These are phyloP conservation scores for Aplysina aerophoba DNA, from an alignment of 37 sponge, comb jelly and placozoan genomes.

Conservation along the genomic window DNA sequence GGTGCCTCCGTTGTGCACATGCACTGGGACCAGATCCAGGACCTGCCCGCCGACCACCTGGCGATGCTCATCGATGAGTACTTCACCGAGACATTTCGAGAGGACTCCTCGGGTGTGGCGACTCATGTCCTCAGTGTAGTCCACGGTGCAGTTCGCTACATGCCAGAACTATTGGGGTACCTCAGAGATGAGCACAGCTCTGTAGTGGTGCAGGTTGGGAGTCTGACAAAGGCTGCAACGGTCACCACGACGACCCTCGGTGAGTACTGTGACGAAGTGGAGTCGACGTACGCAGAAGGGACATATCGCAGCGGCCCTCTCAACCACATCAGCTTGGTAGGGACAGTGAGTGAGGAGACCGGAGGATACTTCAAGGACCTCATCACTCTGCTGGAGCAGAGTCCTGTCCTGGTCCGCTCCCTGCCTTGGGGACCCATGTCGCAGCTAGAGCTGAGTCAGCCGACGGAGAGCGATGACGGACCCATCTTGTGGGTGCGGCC, in stretches of 20 bases:
- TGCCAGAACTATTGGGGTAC: slow-evolving; percentile 85
- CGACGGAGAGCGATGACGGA: slow-evolving; percentile 88
- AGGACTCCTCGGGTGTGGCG: slow-evolving; percentile 56
- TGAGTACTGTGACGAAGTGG: slow-evolving; percentile 66
- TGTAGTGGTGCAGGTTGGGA: slow-evolving; percentile 54
- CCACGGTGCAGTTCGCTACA: slow-evolving; percentile 67
- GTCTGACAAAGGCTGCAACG: slow-evolving; percentile 20
- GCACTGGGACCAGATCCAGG: slow-evolving; percentile 55
- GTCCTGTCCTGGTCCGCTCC: slow-evolving; percentile 72
- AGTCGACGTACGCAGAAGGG: slow-evolving; percentile 48
- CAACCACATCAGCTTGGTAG: slow-evolving; percentile 86
- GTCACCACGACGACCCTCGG: slow-evolving; percentile 66
- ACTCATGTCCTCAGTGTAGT: slow-evolving; percentile 90
- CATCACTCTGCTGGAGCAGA: slow-evolving; percentile 64
- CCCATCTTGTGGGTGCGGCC: slow-evolving; percentile 97
- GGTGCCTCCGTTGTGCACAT: slow-evolving; percentile 75
- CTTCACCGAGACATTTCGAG: slow-evolving; percentile 67
- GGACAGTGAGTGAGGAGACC: slow-evolving; percentile 83
- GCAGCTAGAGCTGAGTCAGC: slow-evolving; percentile 48
- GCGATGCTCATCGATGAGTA: slow-evolving; percentile 37
- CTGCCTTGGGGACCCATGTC: slow-evolving; percentile 94
- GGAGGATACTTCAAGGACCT: slow-evolving; percentile 70
- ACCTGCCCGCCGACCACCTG: slow-evolving; percentile 18
- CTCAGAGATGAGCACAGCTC: slow-evolving; percentile 53
- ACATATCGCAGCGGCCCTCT: slow-evolving; percentile 85